These are phyloP conservation scores for Macaria liturata DNA, from an alignment of 2,888 invertebrate genomes.

Conservation along the genomic window DNA sequence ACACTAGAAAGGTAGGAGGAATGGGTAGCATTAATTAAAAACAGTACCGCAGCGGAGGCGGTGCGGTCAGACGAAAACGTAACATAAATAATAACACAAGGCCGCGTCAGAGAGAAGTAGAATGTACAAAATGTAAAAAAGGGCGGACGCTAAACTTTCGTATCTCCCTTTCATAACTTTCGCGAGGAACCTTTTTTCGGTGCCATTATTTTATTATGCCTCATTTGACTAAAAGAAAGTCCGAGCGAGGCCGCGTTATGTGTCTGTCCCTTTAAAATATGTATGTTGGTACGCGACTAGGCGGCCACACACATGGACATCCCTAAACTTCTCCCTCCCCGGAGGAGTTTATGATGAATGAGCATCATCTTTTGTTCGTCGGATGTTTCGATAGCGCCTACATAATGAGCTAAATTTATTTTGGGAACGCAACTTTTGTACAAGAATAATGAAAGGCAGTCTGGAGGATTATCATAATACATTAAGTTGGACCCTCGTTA, in stretches of 20 bases:
- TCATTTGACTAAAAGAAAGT: slow-evolving; percentile 80
- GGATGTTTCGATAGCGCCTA: slow-evolving; percentile 27
- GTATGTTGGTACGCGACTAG: slow-evolving; percentile 62
- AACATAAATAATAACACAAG: slow-evolving; percentile 77
- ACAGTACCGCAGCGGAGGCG: slow-evolving; percentile 61
- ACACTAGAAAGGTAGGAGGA: slow-evolving; percentile 73
- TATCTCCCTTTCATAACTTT: slow-evolving; percentile 77
- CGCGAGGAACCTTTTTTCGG: slow-evolving; percentile 71
- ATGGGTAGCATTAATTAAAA: slow-evolving; percentile 77
- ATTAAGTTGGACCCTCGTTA: no score
- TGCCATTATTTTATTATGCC: slow-evolving; percentile 77
- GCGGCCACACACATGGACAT: slow-evolving; percentile 52
- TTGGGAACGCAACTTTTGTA: slow-evolving; percentile 5
- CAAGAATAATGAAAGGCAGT: slow-evolving; percentile 3
- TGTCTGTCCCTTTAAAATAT: slow-evolving; percentile 73
- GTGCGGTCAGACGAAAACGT: slow-evolving; percentile 71
- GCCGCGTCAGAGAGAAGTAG: slow-evolving; percentile 56
- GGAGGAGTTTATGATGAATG: slow-evolving; percentile 31
- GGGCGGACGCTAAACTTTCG: slow-evolving; percentile 70
- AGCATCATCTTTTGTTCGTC: slow-evolving; percentile 35
- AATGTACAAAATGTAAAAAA: slow-evolving; percentile 70
- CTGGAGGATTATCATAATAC: not conserved
- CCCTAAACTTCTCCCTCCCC: slow-evolving; percentile 48
- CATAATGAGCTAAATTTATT: slow-evolving; percentile 26
- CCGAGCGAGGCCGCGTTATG: slow-evolving; percentile 64